Evolutionary conservation across 2,888 invertebrate genomes (phyloP).

Genomic region (Epinotia demarniana): DNA sequence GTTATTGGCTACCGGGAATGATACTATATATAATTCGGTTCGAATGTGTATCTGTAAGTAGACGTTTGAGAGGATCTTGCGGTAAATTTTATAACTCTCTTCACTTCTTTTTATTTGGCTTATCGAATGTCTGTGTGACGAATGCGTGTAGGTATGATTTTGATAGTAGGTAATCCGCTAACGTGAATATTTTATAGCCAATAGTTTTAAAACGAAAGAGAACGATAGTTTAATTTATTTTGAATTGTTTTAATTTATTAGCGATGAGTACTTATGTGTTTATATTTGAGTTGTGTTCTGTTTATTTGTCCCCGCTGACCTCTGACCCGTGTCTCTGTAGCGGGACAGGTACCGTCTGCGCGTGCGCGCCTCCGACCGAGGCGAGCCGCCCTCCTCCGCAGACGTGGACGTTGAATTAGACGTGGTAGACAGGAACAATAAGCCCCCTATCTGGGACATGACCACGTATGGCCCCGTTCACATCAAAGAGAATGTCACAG

Average conservation of each 20-base stretch:
- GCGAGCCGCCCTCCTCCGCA: slow-evolving; percentile 95
- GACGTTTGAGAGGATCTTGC: slow-evolving; percentile 68
- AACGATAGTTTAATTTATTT: slow-evolving; percentile 66
- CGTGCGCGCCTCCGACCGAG: slow-evolving; percentile 98
- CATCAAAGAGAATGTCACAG: slow-evolving; percentile 99
- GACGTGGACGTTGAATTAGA: slow-evolving; percentile 99
- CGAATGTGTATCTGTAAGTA: slow-evolving; percentile 68
- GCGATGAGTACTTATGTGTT: slow-evolving; percentile 81
- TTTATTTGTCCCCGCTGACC: slow-evolving; percentile 88
- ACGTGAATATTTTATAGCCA: slow-evolving; percentile 60
- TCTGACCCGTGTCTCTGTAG: slow-evolving; percentile 92
- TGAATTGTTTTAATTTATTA: slow-evolving; percentile 69
- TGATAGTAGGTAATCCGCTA: slow-evolving; percentile 52
- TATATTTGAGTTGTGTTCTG: slow-evolving; percentile 84
- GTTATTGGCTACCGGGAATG: slow-evolving; percentile 88
- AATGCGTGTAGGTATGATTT: slow-evolving; percentile 58
- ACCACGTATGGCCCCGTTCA: slow-evolving; percentile 98
- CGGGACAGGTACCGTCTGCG: slow-evolving; percentile 98
- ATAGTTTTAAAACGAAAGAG: slow-evolving; percentile 70
- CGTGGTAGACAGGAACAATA: slow-evolving; percentile 99
- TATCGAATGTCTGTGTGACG: slow-evolving; percentile 76
- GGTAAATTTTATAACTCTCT: slow-evolving; percentile 65
- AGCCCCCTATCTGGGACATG: slow-evolving; percentile 98
- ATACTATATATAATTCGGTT: slow-evolving; percentile 80
- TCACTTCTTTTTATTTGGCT: slow-evolving; percentile 79